Base-by-base conservation (phyloP, 2,113 vertebrate species). In the Lanius collurio region DNA sequence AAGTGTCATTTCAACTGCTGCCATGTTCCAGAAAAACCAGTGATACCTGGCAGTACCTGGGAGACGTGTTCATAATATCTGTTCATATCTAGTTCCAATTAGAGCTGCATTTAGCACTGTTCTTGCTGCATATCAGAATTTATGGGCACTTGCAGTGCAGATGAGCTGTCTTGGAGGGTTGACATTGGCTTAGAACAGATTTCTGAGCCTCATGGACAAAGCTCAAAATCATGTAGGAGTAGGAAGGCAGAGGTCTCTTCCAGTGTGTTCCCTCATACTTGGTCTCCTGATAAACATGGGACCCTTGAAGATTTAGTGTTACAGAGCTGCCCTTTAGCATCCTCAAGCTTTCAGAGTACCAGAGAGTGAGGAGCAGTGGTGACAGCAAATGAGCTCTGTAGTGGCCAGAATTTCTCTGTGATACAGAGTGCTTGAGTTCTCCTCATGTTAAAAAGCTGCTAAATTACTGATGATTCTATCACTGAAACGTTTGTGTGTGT, bases 61-160 rank as follows among this genome's bases (percentile, higher is more conserved):
- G 70, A 86, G 55, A 46, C 23, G 9, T 13, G 20, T 53, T 85
- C 63, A 56, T 84, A 68, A 68, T 59, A 63, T 93, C 98, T 98
- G 97, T 96, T 98, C 97, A 81, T 55, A 37, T 42, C 84, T 95
- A 97, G 97, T 94, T 94, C 97, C 97, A 97, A 93, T 97, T 90
- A 98, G 44, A 94, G 95, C 68, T 75, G 92, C 44, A 53, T 96
- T 97, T 97, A 97, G 59, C 50, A 63, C 83, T 23, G 23, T 12
- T 87, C 46, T 47, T 62, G 84, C 52, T 76, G 6, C 7, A 2
- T 15, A n/a, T 11, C 62, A 71, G 16, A 26, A 33, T 85, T 53
- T 31, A 37, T 0, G 1, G 47, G 53, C 59, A 35, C 28, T 71
- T 62, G 8, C 24, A 55, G 46, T 7, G 31, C 79, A 86, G 44